Evolutionary conservation across 2,797 vertebrate genomes (phyloP), one percentile per base, ranked within the genome.

Genomic region (Scleropages formosus): DNA sequence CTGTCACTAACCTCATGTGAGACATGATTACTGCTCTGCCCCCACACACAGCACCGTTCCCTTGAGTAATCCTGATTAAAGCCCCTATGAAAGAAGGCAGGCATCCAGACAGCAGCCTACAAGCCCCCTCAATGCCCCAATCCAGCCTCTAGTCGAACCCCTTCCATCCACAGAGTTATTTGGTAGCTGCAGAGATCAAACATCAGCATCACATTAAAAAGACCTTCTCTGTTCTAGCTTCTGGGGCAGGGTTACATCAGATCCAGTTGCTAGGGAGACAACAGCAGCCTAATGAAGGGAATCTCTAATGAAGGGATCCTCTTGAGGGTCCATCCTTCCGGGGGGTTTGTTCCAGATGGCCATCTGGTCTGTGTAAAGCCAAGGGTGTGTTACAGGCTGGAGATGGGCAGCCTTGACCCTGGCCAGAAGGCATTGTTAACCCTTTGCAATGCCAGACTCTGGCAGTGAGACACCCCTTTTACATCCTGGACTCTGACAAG

Each of bases 51-150:
- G 53, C 59, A 49, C n/a, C 67, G 47, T 20, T 18, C 22, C 64
- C 49, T 51, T 69, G 53, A 74, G 61, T 75, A 78, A 80, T 81
- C 78, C 77, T 67, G 75, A 81, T 76, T 78, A 63, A 56, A 49
- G 26, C 44, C 47, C 47, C 39, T 61, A 59, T 24, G 13, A 8
- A 12, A 75, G 16, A 68, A 63, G 46, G 20, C 69, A 61, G 20
- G 27, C 56, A 22, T 24, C 56, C 26, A 59, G 22, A 68, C 59
- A 67, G 58, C 61, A 71, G 31, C 74, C 44, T 44, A 66, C 59
- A 67, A 9, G 63, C 39, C 72, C 44, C 51, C 64, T 53, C 16
- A 61, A 18, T 31, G 16, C n/a, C 24, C 46, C 51, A 6, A 4
- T 27, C 24, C 58, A 53, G 63, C 53, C 47, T 4, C 49, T 47